These are phyloP conservation scores for Heterocephalus glaber DNA, from an alignment of 2,113 vertebrate species.

Conservation along the genomic window DNA sequence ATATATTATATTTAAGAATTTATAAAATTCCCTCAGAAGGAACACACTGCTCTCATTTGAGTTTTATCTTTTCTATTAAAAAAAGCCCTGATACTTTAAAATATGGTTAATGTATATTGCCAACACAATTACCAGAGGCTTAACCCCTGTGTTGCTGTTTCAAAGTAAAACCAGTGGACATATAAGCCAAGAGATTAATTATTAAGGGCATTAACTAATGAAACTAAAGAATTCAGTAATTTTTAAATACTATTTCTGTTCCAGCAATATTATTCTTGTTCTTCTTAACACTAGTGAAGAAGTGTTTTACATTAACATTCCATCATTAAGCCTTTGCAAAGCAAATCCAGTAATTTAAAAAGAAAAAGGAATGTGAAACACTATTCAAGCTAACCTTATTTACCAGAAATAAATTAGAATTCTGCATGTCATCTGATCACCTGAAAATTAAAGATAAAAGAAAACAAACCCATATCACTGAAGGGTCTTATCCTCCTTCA, in stretches of 20 bases:
- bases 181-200: slow-evolving; percentile 82
- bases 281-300: slow-evolving; percentile 80
- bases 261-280: slow-evolving; percentile 77
- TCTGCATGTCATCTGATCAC: no score
- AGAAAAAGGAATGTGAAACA: slow-evolving; percentile 85
- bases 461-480: slow-evolving; percentile 15
- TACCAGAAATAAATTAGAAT: no score
- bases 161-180: slow-evolving; percentile 83
- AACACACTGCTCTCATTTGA: slow-evolving; percentile 56
- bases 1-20: slow-evolving; percentile 84
- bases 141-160: slow-evolving; percentile 68
- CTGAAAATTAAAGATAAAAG: no score
- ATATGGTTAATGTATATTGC: no score
- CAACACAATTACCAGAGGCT: no score
- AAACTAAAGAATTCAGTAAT: slow-evolving; percentile 84
- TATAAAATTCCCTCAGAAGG: slow-evolving; percentile 84
- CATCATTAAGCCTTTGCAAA: slow-evolving; percentile 73
- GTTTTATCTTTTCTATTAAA: no score
- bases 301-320: slow-evolving; percentile 79
- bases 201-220: slow-evolving; percentile 86
- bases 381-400: slow-evolving; percentile 79
- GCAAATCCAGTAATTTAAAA: slow-evolving; percentile 71
- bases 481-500: slow-evolving; percentile 57
- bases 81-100: no score
- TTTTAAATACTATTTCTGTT: slow-evolving; percentile 85